Conservation (phyloP, 2,113 vertebrate genomes). For the Cyprinus carpio region DNA sequence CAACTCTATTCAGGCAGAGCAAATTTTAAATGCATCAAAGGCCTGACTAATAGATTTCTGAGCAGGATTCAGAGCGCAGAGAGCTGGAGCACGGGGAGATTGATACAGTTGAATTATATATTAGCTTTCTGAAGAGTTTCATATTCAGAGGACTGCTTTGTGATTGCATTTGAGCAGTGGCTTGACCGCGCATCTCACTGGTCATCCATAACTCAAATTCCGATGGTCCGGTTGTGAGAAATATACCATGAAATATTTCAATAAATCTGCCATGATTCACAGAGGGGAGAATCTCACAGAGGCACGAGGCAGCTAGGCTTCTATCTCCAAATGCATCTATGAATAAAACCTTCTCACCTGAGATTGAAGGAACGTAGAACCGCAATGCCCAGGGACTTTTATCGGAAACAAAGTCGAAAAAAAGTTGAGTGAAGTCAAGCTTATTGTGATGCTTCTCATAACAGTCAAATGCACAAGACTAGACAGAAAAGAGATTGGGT, state of each 20-base stretch:
- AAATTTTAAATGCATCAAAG: conserved; percentile 58
- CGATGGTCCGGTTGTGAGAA: conserved; percentile 40
- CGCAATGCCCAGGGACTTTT: background rate
- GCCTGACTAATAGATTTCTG: conserved; percentile 57
- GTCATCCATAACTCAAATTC: conserved; percentile 46
- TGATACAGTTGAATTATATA: conserved; percentile 61
- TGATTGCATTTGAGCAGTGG: conserved; percentile 54
- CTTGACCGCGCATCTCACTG: conserved; percentile 45
- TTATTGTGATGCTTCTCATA: conserved; percentile 24
- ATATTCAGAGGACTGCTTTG: conserved; percentile 53
- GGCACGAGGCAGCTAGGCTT: background rate
- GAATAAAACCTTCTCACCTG: conserved; percentile 48
- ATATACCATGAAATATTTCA: conserved; percentile 52
- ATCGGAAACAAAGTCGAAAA: background rate
- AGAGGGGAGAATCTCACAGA: conserved; percentile 18
- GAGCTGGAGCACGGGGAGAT: conserved; percentile 50
- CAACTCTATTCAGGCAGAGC: conserved; percentile 52
- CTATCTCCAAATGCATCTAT: conserved; percentile 43
- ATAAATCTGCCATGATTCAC: conserved; percentile 53
- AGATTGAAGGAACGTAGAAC: conserved; percentile 10
- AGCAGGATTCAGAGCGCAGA: conserved; percentile 50
- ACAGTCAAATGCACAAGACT: conserved; percentile 6
- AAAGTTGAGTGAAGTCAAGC: background rate
- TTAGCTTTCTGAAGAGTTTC: conserved; percentile 52
- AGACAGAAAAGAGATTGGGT: conserved; percentile 26